These are phyloP conservation scores for Lasiommata megera DNA, from an alignment of 2,888 invertebrate species.

Conservation along the genomic window DNA sequence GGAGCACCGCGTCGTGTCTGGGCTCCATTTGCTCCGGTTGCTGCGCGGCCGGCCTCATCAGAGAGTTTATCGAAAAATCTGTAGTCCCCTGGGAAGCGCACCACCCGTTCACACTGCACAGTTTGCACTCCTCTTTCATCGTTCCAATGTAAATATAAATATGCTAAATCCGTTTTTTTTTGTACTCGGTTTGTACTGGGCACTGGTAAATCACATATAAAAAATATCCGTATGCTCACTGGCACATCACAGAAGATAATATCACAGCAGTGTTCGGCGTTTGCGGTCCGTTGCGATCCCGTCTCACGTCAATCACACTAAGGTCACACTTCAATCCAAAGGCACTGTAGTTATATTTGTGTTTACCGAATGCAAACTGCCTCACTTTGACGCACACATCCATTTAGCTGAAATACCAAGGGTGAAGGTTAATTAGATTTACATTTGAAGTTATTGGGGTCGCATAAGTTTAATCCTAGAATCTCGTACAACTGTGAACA, in stretches of 20 bases:
- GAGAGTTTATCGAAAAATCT: slow-evolving; percentile 75
- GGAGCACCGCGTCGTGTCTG: slow-evolving; percentile 68
- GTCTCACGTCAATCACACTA: slow-evolving; percentile 18
- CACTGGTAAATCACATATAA: slow-evolving; percentile 81
- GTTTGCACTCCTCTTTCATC: slow-evolving; percentile 79
- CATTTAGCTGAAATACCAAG: slow-evolving; percentile 20
- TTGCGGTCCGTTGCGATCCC: slow-evolving; percentile 47
- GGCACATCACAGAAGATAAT: slow-evolving; percentile 77
- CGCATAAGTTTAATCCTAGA: slow-evolving; percentile 9
- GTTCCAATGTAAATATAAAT: slow-evolving; percentile 59
- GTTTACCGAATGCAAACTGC: slow-evolving; percentile 48
- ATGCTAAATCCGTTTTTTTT: slow-evolving; percentile 70
- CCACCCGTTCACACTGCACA: slow-evolving; percentile 75
- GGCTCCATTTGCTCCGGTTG: slow-evolving; percentile 64
- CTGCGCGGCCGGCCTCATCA: slow-evolving; percentile 70
- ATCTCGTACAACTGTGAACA: slow-evolving; percentile 4
- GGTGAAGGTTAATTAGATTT: slow-evolving; percentile 23
- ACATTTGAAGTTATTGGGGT: slow-evolving; percentile 14
- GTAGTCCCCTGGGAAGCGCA: slow-evolving; percentile 59
- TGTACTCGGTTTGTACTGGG: slow-evolving; percentile 81
- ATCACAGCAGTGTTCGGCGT: slow-evolving; percentile 75
- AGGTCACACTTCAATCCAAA: slow-evolving; percentile 23
- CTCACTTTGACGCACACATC: slow-evolving; percentile 28
- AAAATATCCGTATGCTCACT: slow-evolving; percentile 74
- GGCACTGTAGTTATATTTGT: slow-evolving; percentile 29